Evolutionary conservation across 1,140 invertebrate species (phyloP).

Genomic region (Phortica variegata): DNA sequence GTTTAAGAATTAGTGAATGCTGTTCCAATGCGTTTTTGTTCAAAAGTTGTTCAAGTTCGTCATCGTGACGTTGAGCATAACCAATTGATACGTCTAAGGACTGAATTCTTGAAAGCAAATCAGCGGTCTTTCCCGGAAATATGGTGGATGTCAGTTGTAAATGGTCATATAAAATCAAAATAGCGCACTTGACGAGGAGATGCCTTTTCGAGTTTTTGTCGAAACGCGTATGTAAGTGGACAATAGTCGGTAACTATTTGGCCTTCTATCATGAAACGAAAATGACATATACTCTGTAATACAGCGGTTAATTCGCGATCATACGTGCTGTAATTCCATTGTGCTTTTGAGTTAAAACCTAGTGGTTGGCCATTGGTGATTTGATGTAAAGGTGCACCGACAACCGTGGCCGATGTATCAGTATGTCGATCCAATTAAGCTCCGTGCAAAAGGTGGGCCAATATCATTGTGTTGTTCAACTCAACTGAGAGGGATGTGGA

Average conservation of each 20-base stretch:
- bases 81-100: too few relatives aligned
- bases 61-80: too few relatives aligned
- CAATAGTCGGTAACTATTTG: not conserved
- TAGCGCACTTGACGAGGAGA: conserved; percentile 2
- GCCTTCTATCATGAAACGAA: not conserved
- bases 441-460: not conserved
- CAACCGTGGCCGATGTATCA: not conserved
- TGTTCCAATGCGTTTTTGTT: too few relatives aligned
- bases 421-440: not conserved
- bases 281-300: not conserved
- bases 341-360: conserved; percentile 3
- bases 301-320: conserved; percentile 1
- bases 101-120: too few relatives aligned
- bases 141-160: not conserved
- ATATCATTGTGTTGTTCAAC: not conserved
- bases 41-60: too few relatives aligned
- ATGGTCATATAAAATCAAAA: not conserved
- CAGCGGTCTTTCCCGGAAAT: too few relatives aligned
- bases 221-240: conserved; percentile 5
- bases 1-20: too few relatives aligned
- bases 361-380: not conserved
- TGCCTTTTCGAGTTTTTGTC: conserved; percentile 3
- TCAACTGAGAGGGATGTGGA: too few relatives aligned
- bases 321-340: conserved; percentile 3
- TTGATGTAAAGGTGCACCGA: not conserved